These are phyloP conservation scores for Augochlora pura DNA, from an alignment of 1,140 invertebrate genomes.

Conservation along the genomic window DNA sequence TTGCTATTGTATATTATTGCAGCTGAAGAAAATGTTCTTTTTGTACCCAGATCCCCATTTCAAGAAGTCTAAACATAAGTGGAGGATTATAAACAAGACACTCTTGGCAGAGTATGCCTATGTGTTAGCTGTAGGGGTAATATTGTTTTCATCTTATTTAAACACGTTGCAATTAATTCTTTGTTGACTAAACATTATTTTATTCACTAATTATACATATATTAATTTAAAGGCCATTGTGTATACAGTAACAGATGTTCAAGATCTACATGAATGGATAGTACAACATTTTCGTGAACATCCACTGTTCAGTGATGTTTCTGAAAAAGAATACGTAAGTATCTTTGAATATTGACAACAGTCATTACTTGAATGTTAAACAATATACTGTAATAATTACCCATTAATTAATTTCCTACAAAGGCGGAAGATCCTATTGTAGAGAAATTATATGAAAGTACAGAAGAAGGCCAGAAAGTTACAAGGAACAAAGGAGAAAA, in stretches of 20 bases:
- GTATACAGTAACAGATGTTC: constrained; percentile 99
- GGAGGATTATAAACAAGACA: constrained; percentile 97
- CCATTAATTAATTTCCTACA: constrained; percentile 44
- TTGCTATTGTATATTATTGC: constrained; percentile 61
- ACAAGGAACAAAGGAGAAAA: constrained; percentile 96
- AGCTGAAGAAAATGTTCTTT: constrained; percentile 99
- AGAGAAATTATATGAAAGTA: constrained; percentile 93
- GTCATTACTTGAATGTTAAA: no score
- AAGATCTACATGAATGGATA: constrained; percentile 99
- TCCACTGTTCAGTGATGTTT: constrained; percentile 92
- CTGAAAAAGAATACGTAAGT: constrained; percentile 73
- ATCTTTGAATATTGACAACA: constrained; percentile 21
- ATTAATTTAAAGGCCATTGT: constrained; percentile 88
- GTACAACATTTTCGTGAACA: constrained; percentile 94
- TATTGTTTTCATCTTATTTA: constrained; percentile 53
- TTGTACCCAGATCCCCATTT: constrained; percentile 99
- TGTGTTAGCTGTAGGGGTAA: constrained; percentile 90
- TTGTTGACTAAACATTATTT: background rate
- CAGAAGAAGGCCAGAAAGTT: constrained; percentile 99
- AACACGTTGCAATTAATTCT: background rate
- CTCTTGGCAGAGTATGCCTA: constrained; percentile 98
- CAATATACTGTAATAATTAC: background rate
- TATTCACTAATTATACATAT: constrained; percentile 18
- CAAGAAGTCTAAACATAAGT: constrained; percentile 99
- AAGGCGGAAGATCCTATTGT: constrained; percentile 92